These are phyloP conservation scores for Hozukius guyotensis DNA, from an alignment of 2,797 vertebrate genomes.

Conservation along the genomic window DNA sequence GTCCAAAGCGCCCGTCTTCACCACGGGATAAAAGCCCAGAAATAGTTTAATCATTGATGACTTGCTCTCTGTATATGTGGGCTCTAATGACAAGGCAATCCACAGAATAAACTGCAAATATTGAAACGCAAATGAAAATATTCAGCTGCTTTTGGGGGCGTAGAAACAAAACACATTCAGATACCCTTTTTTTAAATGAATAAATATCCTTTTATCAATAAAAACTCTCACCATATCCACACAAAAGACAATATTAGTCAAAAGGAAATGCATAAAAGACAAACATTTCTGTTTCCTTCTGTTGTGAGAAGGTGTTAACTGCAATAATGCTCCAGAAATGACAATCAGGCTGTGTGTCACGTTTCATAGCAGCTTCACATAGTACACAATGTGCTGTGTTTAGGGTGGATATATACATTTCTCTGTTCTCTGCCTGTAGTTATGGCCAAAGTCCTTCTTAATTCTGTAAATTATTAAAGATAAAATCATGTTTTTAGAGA, in stretches of 20 bases:
- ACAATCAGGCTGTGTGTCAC: not conserved
- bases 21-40: not conserved
- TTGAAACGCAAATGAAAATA: not conserved
- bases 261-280: not conserved
- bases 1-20: constrained; percentile 13
- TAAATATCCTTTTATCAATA: not conserved
- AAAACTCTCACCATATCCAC: not conserved
- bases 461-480: not conserved
- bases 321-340: not conserved
- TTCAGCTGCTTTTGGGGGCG: not conserved
- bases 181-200: not conserved
- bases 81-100: not conserved
- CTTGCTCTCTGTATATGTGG: not conserved
- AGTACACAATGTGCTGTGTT: constrained; percentile 22
- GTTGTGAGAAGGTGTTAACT: not conserved
- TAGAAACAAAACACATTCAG: not conserved
- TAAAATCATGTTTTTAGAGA: not conserved
- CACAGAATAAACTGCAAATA: not conserved
- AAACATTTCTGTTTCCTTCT: not conserved
- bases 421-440: not conserved
- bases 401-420: not conserved
- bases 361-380: not conserved
- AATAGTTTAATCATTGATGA: constrained; percentile 4
- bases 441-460: not conserved
- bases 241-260: not conserved